Evolutionary conservation across 2,113 vertebrate genomes (phyloP).

Genomic region (Limanda limanda): DNA sequence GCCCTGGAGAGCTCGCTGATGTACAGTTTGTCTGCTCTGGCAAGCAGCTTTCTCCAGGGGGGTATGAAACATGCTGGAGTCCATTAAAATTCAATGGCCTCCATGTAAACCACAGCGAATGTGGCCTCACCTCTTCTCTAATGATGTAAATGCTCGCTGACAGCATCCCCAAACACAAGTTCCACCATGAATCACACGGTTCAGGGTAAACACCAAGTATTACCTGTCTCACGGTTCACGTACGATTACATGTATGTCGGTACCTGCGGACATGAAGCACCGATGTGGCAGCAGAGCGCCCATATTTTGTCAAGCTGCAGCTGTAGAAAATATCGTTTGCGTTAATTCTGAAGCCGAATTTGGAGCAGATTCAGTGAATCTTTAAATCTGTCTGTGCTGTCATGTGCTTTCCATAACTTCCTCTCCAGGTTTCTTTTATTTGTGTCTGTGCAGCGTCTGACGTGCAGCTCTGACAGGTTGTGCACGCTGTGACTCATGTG

Average conservation of each 20-base stretch:
- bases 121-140: conserved; percentile 66
- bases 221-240: conserved; percentile 61
- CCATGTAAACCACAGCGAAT: conserved; percentile 72
- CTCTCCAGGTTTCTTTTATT: neutral
- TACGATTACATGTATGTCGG: conserved; percentile 45
- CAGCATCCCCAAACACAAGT: conserved; percentile 52
- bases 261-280: conserved; percentile 41
- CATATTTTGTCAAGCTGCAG: too few relatives aligned
- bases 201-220: conserved; percentile 49
- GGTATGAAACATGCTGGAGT: conserved; percentile 63
- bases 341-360: neutral
- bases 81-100: conserved; percentile 70
- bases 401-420: too few relatives aligned
- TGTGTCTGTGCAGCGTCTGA: conserved; percentile 17
- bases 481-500: conserved; percentile 47
- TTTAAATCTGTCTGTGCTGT: neutral
- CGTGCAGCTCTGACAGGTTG: conserved; percentile 36
- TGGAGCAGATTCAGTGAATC: neutral
- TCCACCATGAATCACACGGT: conserved; percentile 65
- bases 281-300: neutral
- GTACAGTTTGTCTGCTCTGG: conserved; percentile 62
- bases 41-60: conserved; percentile 59
- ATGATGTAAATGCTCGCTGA: conserved; percentile 72
- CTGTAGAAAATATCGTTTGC: too few relatives aligned
- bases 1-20: conserved; percentile 17